Evolutionary conservation across 2,797 vertebrate genomes (phyloP).

Genomic region (Chelonia mydas): DNA sequence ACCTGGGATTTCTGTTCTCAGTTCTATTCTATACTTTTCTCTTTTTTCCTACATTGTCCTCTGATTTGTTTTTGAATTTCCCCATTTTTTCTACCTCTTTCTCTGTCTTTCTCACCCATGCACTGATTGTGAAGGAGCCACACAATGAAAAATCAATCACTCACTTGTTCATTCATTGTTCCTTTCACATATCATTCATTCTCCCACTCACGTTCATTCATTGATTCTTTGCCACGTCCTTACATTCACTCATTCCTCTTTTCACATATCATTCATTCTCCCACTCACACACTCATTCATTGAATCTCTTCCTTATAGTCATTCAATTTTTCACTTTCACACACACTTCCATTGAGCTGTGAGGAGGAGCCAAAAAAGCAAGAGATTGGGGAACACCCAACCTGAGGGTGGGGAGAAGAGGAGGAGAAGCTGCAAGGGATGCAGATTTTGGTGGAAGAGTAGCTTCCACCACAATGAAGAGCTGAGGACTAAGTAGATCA

Average conservation of each 20-base stretch:
- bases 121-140: background rate
- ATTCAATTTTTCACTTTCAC: background rate
- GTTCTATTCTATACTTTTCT: background rate
- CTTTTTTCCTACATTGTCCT: background rate
- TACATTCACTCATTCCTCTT: background rate
- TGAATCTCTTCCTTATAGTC: no score
- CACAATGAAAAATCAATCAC: background rate
- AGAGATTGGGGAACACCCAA: no score
- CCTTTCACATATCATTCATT: accelerated
- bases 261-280: accelerated
- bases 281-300: background rate
- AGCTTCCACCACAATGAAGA: background rate
- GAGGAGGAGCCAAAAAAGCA: background rate
- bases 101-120: background rate
- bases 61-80: background rate
- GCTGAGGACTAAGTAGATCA: background rate
- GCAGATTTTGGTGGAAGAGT: background rate
- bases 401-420: background rate
- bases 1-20: background rate
- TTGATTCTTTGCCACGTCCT: background rate
- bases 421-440: background rate
- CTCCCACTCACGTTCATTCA: background rate
- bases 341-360: background rate
- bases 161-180: background rate
- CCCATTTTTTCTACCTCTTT: background rate